Evolutionary conservation across 2,113 vertebrate species (phyloP), one percentile per base, ranked within the genome.

Genomic region (Ictalurus punctatus): DNA sequence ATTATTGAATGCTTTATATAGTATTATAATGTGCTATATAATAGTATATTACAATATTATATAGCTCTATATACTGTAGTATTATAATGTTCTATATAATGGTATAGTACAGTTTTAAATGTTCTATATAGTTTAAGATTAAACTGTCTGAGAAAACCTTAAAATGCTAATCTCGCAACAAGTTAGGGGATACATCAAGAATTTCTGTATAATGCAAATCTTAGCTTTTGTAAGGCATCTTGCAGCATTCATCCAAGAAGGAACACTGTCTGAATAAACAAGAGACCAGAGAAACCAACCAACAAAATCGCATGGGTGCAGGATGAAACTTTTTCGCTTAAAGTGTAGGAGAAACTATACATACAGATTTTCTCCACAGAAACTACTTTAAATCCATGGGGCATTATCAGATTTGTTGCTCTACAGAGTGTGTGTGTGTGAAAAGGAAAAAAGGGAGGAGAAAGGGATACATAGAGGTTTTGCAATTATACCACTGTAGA

Each of bases 201-300:
- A 71, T 86, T 84, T 90, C 44, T 78, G 80, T 89, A 78, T 92
- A 91, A 93, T 91, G 80, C 86, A 73, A 89, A 89, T 84, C 81
- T 92, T 86, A 87, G 91, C 83, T 86, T 88, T 91, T 86, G 87
- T 92, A 90, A 88, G 88, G 83, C 71, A 71, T 86, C 85, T 86
- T 65, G 40, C 14, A 40, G 80, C 78, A 65, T 84, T 83, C 83
- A 76, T 89, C 48, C 61, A 56, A 93, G 76, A 87, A 90, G 73
- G 30, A 37, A 23, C 30, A 37, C 3, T 54, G 44, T 74, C 37
- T 74, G 21, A 6, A 30, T 30, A 48, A 17, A 17, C 19, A 3
- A 1, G 76, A 44, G 44, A 16, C 44, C 10, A 79, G 12, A 80
- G 48, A 54, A 25, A 54, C 56, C 56, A 40, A 44, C 58, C 21